phyloP scores from a whole-genome alignment of 1,140 invertebrate species.

The Scylla paramamosain region DNA sequence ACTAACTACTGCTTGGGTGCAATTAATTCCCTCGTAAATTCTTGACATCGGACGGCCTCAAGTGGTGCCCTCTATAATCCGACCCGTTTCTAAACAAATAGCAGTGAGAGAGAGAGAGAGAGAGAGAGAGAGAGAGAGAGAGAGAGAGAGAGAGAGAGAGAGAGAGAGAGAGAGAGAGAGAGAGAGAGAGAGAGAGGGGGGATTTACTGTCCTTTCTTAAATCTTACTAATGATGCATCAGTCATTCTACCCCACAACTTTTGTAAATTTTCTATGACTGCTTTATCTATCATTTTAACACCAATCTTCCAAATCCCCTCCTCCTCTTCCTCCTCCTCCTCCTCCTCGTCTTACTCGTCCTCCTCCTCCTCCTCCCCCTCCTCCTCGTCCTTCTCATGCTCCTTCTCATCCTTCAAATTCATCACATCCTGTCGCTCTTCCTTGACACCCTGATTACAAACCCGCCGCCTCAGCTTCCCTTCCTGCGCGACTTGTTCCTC shows the following conservation, averaged over 20 bases:
- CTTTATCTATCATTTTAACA: not conserved
- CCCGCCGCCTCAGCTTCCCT: not conserved
- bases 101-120: not conserved
- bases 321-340: too few relatives aligned
- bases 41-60: not conserved
- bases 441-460: not conserved
- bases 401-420: not conserved
- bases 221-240: too few relatives aligned
- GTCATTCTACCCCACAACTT: too few relatives aligned
- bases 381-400: not conserved
- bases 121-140: too few relatives aligned
- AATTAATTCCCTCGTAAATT: slow-evolving; percentile 5
- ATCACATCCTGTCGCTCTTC: not conserved
- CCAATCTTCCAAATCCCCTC: too few relatives aligned
- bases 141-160: too few relatives aligned
- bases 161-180: too few relatives aligned
- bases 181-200: too few relatives aligned
- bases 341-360: not conserved
- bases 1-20: not conserved
- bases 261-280: not conserved
- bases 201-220: too few relatives aligned
- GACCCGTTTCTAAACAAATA: not conserved
- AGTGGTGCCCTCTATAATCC: not conserved
- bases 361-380: not conserved
- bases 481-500: not conserved